phyloP scores from a whole-genome alignment of 2,888 invertebrate genomes.

The Auanema freiburgensis region DNA sequence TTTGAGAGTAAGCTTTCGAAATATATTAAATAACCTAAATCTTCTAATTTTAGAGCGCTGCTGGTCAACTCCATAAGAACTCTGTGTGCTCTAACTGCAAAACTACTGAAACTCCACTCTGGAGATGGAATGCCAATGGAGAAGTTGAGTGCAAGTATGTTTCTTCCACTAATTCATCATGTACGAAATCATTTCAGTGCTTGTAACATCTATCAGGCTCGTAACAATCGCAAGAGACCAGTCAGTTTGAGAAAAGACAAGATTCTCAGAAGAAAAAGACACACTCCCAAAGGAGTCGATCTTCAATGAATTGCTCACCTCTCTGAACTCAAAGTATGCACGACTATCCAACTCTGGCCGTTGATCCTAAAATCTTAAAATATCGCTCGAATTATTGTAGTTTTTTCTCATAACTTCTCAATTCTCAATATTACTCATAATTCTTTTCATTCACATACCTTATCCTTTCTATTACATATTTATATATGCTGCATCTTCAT shows the following conservation, averaged over 20 bases:
- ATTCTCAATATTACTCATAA: no score
- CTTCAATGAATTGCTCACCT: no score
- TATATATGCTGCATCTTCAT: no score
- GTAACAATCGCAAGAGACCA: constrained; percentile 1
- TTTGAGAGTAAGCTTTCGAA: no score
- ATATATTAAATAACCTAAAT: no score
- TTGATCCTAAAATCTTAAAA: no score
- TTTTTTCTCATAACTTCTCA: no score
- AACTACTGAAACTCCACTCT: constrained; percentile 1
- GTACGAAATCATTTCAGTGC: background rate
- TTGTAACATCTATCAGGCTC: constrained; percentile 5
- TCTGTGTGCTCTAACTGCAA: constrained; percentile 3
- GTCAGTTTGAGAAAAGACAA: background rate
- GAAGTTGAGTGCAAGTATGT: background rate
- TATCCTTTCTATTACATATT: no score
- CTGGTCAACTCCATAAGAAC: background rate
- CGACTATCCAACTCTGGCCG: no score
- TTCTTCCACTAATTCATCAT: background rate
- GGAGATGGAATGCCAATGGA: background rate
- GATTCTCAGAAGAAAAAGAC: background rate
- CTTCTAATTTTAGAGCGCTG: background rate
- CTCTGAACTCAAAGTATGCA: no score
- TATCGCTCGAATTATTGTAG: no score
- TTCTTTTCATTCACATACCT: no score
- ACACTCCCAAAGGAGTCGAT: background rate